Conservation (phyloP, 2,888 invertebrate genomes). For the Hirtodrosophila histrioides region DNA sequence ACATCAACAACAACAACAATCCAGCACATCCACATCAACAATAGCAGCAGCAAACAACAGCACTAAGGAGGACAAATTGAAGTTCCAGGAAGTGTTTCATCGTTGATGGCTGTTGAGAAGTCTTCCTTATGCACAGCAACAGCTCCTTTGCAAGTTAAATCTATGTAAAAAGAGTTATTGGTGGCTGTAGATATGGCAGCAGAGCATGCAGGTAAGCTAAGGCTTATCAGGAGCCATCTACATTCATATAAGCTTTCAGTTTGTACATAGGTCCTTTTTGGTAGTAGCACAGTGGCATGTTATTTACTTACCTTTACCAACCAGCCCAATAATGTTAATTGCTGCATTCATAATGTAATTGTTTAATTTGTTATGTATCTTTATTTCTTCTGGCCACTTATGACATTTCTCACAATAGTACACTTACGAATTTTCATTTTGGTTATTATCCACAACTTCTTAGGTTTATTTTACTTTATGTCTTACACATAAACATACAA, state of each 20-base stretch:
- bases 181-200: conserved; percentile 10
- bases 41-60: conserved; percentile 31
- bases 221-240: not conserved
- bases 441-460: conserved; percentile 60
- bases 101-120: conserved; percentile 57
- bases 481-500: conserved; percentile 55
- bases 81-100: conserved; percentile 53
- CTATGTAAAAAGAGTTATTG: conserved; percentile 21
- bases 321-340: not conserved
- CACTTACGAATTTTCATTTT: conserved; percentile 47
- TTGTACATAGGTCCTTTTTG: not conserved
- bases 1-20: conserved; percentile 20
- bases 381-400: conserved; percentile 33
- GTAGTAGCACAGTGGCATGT: too few species aligned
- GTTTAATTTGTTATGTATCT: conserved; percentile 16
- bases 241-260: not conserved
- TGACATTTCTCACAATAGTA: conserved; percentile 39
- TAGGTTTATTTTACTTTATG: conserved; percentile 39
- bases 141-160: conserved; percentile 10
- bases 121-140: conserved; percentile 18
- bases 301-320: conserved; percentile 11
- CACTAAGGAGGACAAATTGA: conserved; percentile 29
- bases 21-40: conserved; percentile 15
- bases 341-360: not conserved
- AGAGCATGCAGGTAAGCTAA: conserved; percentile 18